A percentile compares a stretch with the other conserved stretches of the same genome.
These are phyloP conservation scores for Sphaeramia orbicularis DNA, from an alignment of 2,797 vertebrate species.

Conservation along the genomic window DNA sequence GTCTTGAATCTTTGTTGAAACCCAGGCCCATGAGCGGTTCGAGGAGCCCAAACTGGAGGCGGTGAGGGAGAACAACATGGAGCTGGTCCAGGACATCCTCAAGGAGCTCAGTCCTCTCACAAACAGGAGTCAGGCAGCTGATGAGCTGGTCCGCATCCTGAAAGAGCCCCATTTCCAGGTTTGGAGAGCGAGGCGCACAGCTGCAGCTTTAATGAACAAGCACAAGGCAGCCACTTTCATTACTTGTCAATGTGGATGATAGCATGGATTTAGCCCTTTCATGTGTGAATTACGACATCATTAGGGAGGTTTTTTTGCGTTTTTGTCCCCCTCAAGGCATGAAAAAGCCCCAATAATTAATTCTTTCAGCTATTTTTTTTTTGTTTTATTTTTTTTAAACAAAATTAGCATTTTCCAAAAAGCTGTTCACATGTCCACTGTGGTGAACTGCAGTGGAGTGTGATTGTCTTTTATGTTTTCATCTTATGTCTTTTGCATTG, in stretches of 20 bases:
- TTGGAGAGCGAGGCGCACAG: constrained; percentile 1
- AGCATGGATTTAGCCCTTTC: constrained; percentile 20
- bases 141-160: constrained; percentile 91
- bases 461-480: too few species aligned
- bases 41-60: constrained; percentile 95
- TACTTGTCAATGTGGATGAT: constrained; percentile 19
- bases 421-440: too few species aligned
- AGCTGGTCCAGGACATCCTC: constrained; percentile 96
- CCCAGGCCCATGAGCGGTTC: constrained; percentile 91
- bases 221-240: constrained; percentile 22
- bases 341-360: too few species aligned
- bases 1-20: constrained; percentile 6
- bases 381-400: too few species aligned
- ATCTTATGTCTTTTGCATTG: too few species aligned
- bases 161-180: constrained; percentile 98
- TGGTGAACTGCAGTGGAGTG: too few species aligned
- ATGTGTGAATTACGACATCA: constrained; percentile 17
- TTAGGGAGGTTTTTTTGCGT: neutral
- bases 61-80: constrained; percentile 94
- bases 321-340: too few species aligned
- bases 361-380: too few species aligned
- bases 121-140: constrained; percentile 82
- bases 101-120: constrained; percentile 88
- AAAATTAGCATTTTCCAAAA: too few species aligned
- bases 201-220: constrained; percentile 25